These are phyloP conservation scores for Acridotheres tristis DNA, from an alignment of 2,797 vertebrate species.

Conservation along the genomic window DNA sequence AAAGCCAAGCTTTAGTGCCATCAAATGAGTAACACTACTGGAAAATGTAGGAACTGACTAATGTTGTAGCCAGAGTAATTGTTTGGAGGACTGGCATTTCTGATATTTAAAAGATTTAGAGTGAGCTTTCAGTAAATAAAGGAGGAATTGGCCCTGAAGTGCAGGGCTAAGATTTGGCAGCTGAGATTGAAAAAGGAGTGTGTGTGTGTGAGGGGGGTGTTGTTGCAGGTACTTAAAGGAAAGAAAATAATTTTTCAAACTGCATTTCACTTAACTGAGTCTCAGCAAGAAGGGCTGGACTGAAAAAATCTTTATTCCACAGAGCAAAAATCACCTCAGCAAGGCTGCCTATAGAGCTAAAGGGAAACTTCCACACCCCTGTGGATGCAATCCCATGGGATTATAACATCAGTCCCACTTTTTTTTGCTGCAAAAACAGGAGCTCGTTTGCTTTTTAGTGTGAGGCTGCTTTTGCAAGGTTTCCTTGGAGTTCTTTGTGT, in stretches of 20 bases:
- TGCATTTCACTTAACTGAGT: neutral
- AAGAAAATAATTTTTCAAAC: neutral
- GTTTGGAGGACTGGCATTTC: slow-evolving; percentile 3
- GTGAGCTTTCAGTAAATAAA: slow-evolving; percentile 55
- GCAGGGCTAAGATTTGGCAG: slow-evolving; percentile 13
- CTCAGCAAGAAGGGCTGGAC: neutral
- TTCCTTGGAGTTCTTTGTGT: neutral
- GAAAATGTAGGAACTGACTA: neutral
- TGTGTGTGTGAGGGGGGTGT: fast-evolving
- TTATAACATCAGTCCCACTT: neutral
- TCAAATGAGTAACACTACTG: slow-evolving; percentile 3
- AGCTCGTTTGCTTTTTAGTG: neutral
- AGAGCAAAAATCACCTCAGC: neutral
- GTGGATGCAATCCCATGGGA: fast-evolving
- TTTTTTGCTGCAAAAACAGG: neutral
- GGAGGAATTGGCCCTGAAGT: slow-evolving; percentile 29
- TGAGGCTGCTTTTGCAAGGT: neutral
- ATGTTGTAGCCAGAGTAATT: slow-evolving; percentile 18
- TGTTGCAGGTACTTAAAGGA: neutral
- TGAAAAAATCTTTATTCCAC: neutral
- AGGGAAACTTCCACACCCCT: neutral
- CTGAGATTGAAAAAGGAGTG: neutral
- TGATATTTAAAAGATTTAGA: slow-evolving; percentile 31
- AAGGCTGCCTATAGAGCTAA: neutral
- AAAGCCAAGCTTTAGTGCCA: neutral